Evolutionary conservation across 2,113 vertebrate species (phyloP), one percentile per base, ranked within the genome.

Genomic region (Eurystomus gularis): DNA sequence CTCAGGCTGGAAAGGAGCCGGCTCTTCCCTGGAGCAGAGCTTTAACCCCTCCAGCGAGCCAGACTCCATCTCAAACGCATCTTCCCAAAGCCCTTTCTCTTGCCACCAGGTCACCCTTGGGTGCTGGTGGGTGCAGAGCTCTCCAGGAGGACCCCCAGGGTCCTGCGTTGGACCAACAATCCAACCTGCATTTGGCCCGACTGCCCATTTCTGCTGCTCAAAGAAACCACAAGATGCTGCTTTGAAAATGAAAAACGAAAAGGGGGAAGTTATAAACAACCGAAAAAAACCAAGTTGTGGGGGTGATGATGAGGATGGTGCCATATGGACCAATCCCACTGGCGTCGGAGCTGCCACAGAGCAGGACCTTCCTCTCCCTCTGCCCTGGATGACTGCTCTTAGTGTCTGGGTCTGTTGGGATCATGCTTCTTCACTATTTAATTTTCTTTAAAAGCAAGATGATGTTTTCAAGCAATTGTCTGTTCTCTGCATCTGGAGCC

Each of bases 301-400:
- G 60, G 51, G 31, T 6, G 2, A 26, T 1, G 17, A 33, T 2
- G 33, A 66, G 73, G 78, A 33, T 0, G 6, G 62, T 17, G 37
- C 28, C 4, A 0, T 3, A 3, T 0, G 40, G 26, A 71, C 55
- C 29, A n/a, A 21, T 12, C 42, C 60, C 4, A 3, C 3, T 1
- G 10, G 28, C 35, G 6, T 23, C 40, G 0, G 0, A 42, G 42
- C 33, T 8, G 2, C 33, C 0, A 0, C 0, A 2, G 64, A 35
- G 44, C 62, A 4, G 51, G 19, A 39, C 65, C 49, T 11, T 18
- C 71, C 37, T 35, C 55, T 40, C 24, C 66, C 28, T 25, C 82
- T 49, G 61, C 51, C 46, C 31, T 37, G 57, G 42, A 6, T 2
- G 9, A 31, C 42, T 57, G 39, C 31, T 25, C 39, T 12, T 20